A percentile compares a stretch with the other conserved stretches of the same genome.
Evolutionary conservation across 2,797 vertebrate genomes (phyloP).

Genomic region (Phataginus tricuspis): DNA sequence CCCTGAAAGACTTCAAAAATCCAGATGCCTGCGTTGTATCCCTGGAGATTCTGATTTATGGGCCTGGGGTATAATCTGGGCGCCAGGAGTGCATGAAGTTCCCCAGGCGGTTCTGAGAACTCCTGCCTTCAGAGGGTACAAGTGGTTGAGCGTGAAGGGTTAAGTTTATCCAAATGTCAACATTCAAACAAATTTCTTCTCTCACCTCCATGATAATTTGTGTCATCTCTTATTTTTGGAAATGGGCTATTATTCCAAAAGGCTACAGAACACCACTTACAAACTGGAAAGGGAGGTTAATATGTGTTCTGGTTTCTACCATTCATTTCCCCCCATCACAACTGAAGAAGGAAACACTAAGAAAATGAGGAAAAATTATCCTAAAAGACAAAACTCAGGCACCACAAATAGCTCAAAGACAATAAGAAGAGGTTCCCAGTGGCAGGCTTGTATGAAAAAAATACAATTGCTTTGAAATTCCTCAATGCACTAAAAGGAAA

Average conservation of each 20-base stretch:
- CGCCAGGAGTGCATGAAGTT: not conserved
- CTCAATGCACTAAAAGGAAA: constrained; percentile 50
- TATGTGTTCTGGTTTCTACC: constrained; percentile 43
- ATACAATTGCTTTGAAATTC: constrained; percentile 62
- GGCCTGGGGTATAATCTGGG: not conserved
- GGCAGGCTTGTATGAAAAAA: constrained; percentile 18
- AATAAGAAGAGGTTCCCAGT: constrained; percentile 9
- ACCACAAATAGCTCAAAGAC: constrained; percentile 54
- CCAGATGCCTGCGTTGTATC: not conserved
- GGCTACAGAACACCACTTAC: constrained; percentile 1
- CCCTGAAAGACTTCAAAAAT: not conserved
- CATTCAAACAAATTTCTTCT: not conserved
- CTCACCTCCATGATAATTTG: not conserved
- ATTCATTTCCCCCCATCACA: constrained; percentile 37
- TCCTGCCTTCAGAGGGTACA: not conserved
- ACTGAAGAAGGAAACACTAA: constrained; percentile 32
- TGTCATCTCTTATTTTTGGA: constrained; percentile 35
- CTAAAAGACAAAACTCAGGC: constrained; percentile 55
- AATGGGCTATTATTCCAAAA: constrained; percentile 37
- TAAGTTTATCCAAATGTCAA: not conserved
- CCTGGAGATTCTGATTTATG: not conserved
- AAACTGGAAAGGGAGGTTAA: constrained; percentile 50
- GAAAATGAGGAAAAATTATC: constrained; percentile 59
- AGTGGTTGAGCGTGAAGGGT: not conserved
- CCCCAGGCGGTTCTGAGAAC: not conserved